phyloP scores from a whole-genome alignment of 1,140 invertebrate genomes.

The Diuraphis noxia region DNA sequence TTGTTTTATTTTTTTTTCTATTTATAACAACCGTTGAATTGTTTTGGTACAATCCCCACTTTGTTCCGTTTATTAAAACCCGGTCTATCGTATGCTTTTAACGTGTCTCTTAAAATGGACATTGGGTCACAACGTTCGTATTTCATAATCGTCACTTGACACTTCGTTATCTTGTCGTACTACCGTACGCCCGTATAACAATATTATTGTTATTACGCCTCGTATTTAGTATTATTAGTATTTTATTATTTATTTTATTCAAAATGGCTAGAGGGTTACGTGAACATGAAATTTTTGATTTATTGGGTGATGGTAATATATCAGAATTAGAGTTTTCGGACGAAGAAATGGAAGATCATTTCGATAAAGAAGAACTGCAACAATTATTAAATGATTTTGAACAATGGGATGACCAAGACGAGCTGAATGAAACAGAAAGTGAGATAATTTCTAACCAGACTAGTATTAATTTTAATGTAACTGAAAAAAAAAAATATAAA shows the following conservation, averaged over 20 bases:
- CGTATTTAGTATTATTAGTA: no score
- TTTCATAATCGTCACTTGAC: not conserved
- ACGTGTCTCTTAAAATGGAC: not conserved
- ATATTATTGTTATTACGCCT: not conserved
- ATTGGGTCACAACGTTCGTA: not conserved
- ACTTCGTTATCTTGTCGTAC: no score
- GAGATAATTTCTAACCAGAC: not conserved
- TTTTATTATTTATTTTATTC: not conserved
- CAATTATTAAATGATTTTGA: slow-evolving; percentile 1
- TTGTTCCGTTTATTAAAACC: not conserved
- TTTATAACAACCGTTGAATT: not conserved
- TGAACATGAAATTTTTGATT: not conserved
- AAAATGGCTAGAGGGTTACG: not conserved
- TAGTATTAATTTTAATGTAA: not conserved
- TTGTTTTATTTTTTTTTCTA: not conserved
- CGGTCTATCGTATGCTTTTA: not conserved
- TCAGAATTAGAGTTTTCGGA: not conserved
- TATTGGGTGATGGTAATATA: not conserved
- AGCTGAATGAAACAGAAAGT: not conserved
- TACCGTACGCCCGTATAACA: no score
- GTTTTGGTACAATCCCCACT: not conserved
- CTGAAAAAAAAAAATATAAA: slow-evolving; percentile 19
- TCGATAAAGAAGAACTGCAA: not conserved
- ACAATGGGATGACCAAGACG: not conserved
- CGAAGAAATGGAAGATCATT: not conserved